phyloP scores from a whole-genome alignment of 2,797 vertebrate genomes.

The Erpetoichthys calabaricus region DNA sequence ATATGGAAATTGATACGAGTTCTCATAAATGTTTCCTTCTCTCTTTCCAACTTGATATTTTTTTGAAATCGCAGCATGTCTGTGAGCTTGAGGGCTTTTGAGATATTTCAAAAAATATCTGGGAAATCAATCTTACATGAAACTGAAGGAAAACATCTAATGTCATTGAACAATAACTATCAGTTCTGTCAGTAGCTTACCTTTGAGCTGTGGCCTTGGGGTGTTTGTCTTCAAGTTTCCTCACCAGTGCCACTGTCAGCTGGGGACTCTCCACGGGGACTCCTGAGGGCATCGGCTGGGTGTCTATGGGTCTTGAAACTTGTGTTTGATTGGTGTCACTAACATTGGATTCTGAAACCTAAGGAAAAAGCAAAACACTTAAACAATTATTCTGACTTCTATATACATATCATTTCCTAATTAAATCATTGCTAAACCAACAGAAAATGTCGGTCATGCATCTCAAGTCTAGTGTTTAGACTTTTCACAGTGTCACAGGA shows the following conservation, averaged over 20 bases:
- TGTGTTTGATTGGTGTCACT: slow-evolving; percentile 35
- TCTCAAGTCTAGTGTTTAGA: not conserved
- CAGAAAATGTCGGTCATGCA: not conserved
- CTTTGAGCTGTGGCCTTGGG: slow-evolving; percentile 74
- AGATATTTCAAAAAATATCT: slow-evolving; percentile 83
- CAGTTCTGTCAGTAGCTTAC: slow-evolving; percentile 71
- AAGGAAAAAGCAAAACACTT: slow-evolving; percentile 28
- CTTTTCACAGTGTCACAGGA: not conserved
- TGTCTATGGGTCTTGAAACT: slow-evolving; percentile 35
- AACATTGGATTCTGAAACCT: slow-evolving; percentile 35
- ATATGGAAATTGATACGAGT: not conserved
- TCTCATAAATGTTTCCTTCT: slow-evolving; percentile 1
- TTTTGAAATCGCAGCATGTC: slow-evolving; percentile 39
- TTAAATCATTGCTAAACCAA: slow-evolving; percentile 2
- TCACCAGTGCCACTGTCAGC: slow-evolving; percentile 66
- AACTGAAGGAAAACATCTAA: slow-evolving; percentile 89
- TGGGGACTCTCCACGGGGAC: slow-evolving; percentile 41
- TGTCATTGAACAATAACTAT: slow-evolving; percentile 95
- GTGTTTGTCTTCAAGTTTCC: slow-evolving; percentile 60
- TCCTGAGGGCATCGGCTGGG: slow-evolving; percentile 37
- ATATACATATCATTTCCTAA: slow-evolving; percentile 13
- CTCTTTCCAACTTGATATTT: slow-evolving; percentile 20
- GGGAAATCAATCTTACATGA: slow-evolving; percentile 88
- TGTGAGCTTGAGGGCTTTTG: slow-evolving; percentile 66
- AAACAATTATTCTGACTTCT: slow-evolving; percentile 18